These are phyloP conservation scores for Brachionus angularis DNA, from an alignment of 1,140 invertebrate species.

Conservation along the genomic window DNA sequence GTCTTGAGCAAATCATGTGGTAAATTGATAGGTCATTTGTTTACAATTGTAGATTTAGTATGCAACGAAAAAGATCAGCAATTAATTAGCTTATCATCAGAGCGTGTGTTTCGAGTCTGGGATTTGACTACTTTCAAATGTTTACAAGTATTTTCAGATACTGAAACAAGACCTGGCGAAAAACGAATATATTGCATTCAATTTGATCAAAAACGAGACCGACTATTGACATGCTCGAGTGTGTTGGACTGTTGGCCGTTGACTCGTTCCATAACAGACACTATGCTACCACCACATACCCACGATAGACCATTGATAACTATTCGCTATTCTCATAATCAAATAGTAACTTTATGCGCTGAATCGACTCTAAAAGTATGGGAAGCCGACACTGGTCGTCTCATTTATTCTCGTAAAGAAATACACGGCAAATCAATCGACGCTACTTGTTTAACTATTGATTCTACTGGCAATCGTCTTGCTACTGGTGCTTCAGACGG, in stretches of 20 bases:
- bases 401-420: too few relatives aligned
- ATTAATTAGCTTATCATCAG: conserved; percentile 56
- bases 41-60: conserved; percentile 55
- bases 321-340: conserved; percentile 50
- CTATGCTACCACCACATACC: conserved; percentile 55
- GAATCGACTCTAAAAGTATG: conserved; percentile 56
- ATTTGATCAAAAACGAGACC: conserved; percentile 55
- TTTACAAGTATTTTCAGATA: conserved; percentile 52
- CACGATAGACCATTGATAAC: conserved; percentile 53
- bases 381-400: conserved; percentile 55
- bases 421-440: conserved; percentile 52
- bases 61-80: conserved; percentile 57
- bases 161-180: conserved; percentile 55
- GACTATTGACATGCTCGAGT: conserved; percentile 55
- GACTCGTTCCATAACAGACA: conserved; percentile 54
- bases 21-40: conserved; percentile 56
- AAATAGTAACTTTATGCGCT: conserved; percentile 54
- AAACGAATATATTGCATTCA: conserved; percentile 54
- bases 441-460: conserved; percentile 51
- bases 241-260: conserved; percentile 56
- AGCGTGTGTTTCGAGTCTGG: conserved; percentile 56
- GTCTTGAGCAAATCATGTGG: conserved; percentile 55
- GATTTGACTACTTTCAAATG: conserved; percentile 56
- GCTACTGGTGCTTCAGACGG: conserved; percentile 53
- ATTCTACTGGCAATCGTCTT: conserved; percentile 53